Conservation (phyloP, 2,113 vertebrate species). For the Equus przewalskii region DNA sequence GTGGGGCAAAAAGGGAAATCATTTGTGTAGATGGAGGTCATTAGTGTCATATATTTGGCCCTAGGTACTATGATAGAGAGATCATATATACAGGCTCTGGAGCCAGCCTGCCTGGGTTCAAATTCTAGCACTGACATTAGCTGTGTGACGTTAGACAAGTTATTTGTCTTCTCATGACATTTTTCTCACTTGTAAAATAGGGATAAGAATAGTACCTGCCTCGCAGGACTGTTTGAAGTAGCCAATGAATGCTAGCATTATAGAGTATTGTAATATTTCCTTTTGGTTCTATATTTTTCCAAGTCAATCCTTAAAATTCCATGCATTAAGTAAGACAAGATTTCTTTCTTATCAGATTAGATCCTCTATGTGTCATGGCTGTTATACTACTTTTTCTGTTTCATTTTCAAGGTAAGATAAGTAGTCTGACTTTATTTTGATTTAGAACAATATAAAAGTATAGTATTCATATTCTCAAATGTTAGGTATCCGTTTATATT, state of each 20-base stretch:
- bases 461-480: background rate
- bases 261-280: background rate
- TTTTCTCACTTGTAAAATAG: conserved; percentile 36
- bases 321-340: background rate
- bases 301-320: conserved; percentile 50
- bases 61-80: background rate
- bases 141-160: background rate
- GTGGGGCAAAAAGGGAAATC: conserved; percentile 11
- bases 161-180: background rate
- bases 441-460: background rate
- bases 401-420: conserved; percentile 10
- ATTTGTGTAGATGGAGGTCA: background rate
- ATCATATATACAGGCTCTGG: background rate
- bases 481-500: background rate
- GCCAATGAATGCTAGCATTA: conserved; percentile 3
- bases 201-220: background rate
- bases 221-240: background rate
- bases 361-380: background rate
- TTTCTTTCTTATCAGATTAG: conserved; percentile 35
- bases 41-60: background rate
- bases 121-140: background rate
- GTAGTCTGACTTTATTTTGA: conserved; percentile 2
- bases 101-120: background rate
- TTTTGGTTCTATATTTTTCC: conserved; percentile 18
- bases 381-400: background rate